These are phyloP conservation scores for Ophion costatus DNA, from an alignment of 2,888 invertebrate genomes.

Conservation along the genomic window DNA sequence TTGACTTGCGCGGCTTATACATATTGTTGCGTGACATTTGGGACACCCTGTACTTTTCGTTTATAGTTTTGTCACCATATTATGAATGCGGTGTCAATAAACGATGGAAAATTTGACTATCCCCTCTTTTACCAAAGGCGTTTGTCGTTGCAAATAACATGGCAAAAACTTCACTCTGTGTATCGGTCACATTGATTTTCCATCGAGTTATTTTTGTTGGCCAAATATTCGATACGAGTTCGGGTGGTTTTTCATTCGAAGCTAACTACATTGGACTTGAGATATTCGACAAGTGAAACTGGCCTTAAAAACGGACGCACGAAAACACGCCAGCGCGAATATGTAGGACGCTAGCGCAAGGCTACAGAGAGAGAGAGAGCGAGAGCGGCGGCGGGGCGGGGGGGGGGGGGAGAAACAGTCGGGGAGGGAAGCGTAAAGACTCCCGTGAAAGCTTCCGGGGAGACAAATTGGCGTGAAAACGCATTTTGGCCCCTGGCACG, in stretches of 20 bases:
- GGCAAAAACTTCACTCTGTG: no score
- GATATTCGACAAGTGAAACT: slow-evolving; percentile 6
- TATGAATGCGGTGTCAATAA: no score
- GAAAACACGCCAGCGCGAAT: slow-evolving; percentile 48
- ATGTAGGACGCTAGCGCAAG: background rate
- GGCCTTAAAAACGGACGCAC: slow-evolving; percentile 32
- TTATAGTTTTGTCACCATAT: no score
- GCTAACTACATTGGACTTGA: background rate
- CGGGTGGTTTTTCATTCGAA: background rate
- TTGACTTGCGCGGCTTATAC: no score
- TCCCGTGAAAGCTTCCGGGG: slow-evolving; percentile 83
- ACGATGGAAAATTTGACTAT: no score
- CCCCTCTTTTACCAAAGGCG: no score
- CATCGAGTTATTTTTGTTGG: slow-evolving; percentile 2
- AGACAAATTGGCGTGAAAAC: slow-evolving; percentile 83
- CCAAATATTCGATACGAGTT: background rate
- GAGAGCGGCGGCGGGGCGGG: slow-evolving; percentile 17
- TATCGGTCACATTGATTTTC: no score
- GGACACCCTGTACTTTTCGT: no score
- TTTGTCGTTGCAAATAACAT: no score
- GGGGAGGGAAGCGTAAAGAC: slow-evolving; percentile 79
- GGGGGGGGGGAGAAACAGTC: slow-evolving; percentile 33
- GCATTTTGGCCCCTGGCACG: slow-evolving; percentile 76
- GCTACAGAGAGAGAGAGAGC: slow-evolving; percentile 9
- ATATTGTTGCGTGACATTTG: no score